These are phyloP conservation scores for Pentalonia nigronervosa DNA, from an alignment of 1,140 invertebrate genomes.

Conservation along the genomic window DNA sequence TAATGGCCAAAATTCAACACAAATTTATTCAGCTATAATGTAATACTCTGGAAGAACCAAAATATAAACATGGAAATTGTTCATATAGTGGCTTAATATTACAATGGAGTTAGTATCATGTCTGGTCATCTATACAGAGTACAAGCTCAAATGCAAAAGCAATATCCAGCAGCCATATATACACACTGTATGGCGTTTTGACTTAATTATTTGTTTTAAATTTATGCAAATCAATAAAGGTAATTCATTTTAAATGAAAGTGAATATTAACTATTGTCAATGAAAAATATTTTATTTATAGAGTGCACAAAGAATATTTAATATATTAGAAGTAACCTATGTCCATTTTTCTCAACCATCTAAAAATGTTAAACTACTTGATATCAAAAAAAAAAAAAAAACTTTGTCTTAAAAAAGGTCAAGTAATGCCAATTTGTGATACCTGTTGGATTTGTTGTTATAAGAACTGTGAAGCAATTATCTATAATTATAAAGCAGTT, in stretches of 20 bases:
- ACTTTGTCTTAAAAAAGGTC: background rate
- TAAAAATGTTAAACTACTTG: background rate
- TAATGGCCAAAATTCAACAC: background rate
- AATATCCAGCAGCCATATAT: conserved; percentile 58
- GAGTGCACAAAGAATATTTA: background rate
- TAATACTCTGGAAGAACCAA: background rate
- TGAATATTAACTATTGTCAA: background rate
- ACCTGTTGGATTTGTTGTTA: background rate
- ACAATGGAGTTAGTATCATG: conserved; percentile 58
- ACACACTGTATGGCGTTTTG: conserved; percentile 60
- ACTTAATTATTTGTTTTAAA: conserved; percentile 59
- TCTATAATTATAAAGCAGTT: no score
- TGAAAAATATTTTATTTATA: background rate
- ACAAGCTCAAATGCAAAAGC: conserved; percentile 45
- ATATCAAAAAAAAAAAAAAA: conserved; percentile 1
- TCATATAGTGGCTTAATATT: conserved; percentile 50
- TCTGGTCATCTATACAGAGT: conserved; percentile 28
- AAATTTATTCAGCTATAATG: background rate
- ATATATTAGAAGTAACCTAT: background rate
- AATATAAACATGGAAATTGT: background rate
- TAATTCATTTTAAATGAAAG: background rate
- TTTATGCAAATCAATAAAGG: conserved; percentile 44
- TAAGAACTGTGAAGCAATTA: background rate
- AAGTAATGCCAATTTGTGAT: background rate
- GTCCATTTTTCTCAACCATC: conserved; percentile 51